Conservation (phyloP, 2,797 vertebrate species). For the Protosalanx chinensis region DNA sequence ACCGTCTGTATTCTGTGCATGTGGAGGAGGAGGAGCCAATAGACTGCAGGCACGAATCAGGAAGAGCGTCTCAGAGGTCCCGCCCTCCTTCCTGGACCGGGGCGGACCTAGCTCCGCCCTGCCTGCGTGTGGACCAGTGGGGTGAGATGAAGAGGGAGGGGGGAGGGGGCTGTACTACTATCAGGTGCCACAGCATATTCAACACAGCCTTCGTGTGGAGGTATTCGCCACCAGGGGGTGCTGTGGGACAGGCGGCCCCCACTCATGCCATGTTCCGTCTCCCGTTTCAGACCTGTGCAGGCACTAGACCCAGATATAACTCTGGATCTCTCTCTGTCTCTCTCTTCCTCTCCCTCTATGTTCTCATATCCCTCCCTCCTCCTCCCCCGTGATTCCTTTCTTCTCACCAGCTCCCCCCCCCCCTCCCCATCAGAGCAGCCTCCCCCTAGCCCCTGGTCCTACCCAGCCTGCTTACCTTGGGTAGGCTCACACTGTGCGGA, state of each 20-base stretch:
- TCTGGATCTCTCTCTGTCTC: background rate
- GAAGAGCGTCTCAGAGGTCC: background rate
- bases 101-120: too few relatives aligned
- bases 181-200: background rate
- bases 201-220: too few relatives aligned
- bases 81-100: background rate
- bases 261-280: too few relatives aligned
- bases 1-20: background rate
- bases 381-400: background rate
- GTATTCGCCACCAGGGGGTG: too few relatives aligned
- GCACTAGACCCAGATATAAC: too few relatives aligned
- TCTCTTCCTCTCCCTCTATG: background rate
- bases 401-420: background rate
- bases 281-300: too few relatives aligned
- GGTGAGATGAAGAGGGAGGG: background rate
- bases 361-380: background rate
- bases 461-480: background rate
- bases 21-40: background rate
- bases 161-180: background rate
- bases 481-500: background rate
- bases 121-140: too few relatives aligned
- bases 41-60: background rate
- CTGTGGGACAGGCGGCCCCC: too few relatives aligned
- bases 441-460: constrained; percentile 3
- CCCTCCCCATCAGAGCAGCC: constrained; percentile 29